Evolutionary conservation across 2,113 vertebrate species (phyloP).

Genomic region (Lasiurus cinereus): DNA sequence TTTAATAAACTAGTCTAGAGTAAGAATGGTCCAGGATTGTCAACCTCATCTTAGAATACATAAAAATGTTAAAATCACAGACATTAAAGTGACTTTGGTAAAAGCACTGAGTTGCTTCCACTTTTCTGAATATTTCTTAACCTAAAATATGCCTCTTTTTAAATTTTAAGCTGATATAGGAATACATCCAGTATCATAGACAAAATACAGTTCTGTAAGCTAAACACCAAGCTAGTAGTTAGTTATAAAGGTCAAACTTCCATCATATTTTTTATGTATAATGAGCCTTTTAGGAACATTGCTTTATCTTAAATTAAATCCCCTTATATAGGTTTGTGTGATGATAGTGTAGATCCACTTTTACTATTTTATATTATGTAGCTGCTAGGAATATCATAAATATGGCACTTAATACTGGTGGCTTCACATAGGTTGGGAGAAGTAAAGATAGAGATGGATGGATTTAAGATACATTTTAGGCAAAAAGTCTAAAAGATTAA

Average conservation of each 20-base stretch:
- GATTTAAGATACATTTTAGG: neutral
- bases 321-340: neutral
- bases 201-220: neutral
- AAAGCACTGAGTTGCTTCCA: slow-evolving; percentile 1
- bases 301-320: slow-evolving; percentile 32
- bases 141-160: slow-evolving; percentile 37
- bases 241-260: slow-evolving; percentile 11
- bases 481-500: neutral
- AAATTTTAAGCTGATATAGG: slow-evolving; percentile 12
- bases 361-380: neutral
- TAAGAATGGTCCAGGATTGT: slow-evolving; percentile 45
- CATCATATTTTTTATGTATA: neutral
- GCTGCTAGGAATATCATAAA: neutral
- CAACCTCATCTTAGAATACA: slow-evolving; percentile 55
- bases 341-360: neutral
- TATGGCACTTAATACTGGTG: neutral
- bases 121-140: slow-evolving; percentile 7
- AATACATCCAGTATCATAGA: neutral
- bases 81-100: slow-evolving; percentile 40
- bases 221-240: neutral
- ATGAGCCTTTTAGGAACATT: neutral
- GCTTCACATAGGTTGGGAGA: neutral
- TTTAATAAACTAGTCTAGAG: slow-evolving; percentile 63
- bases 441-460: neutral
- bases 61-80: slow-evolving; percentile 34